Evolutionary conservation across 2,797 vertebrate genomes (phyloP).

Genomic region (Pitangus sulphuratus): DNA sequence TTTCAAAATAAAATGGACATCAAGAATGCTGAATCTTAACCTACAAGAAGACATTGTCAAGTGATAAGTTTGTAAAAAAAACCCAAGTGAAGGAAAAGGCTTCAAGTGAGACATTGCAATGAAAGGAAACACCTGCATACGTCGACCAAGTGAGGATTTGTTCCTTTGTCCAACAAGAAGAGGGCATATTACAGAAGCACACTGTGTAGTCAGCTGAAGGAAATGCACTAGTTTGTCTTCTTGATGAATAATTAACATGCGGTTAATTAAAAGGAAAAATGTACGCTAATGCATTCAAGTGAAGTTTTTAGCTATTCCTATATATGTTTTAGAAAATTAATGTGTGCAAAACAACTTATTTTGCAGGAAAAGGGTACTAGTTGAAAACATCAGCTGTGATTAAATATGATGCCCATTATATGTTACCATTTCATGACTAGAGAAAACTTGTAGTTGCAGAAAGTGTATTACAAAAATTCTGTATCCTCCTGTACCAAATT

Average conservation of each 20-base stretch:
- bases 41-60: neutral
- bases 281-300: conserved; percentile 10
- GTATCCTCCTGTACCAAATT: neutral
- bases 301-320: conserved; percentile 16
- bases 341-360: conserved; percentile 43
- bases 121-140: neutral
- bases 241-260: conserved; percentile 10
- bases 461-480: conserved; percentile 11
- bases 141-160: neutral
- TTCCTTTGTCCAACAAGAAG: neutral
- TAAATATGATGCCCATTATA: conserved; percentile 31
- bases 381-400: conserved; percentile 51
- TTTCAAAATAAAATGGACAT: neutral
- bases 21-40: neutral
- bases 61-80: neutral
- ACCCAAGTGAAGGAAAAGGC: neutral
- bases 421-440: neutral
- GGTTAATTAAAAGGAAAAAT: conserved; percentile 44
- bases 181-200: neutral
- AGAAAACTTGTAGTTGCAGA: neutral
- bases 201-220: neutral
- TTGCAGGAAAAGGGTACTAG: conserved; percentile 9
- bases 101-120: neutral
- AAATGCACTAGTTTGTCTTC: neutral
- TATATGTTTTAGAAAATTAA: neutral